A percentile compares a stretch with the other conserved stretches of the same genome.
phyloP scores from a whole-genome alignment of 2,113 vertebrate species.

The Leptodactylus fuscus region DNA sequence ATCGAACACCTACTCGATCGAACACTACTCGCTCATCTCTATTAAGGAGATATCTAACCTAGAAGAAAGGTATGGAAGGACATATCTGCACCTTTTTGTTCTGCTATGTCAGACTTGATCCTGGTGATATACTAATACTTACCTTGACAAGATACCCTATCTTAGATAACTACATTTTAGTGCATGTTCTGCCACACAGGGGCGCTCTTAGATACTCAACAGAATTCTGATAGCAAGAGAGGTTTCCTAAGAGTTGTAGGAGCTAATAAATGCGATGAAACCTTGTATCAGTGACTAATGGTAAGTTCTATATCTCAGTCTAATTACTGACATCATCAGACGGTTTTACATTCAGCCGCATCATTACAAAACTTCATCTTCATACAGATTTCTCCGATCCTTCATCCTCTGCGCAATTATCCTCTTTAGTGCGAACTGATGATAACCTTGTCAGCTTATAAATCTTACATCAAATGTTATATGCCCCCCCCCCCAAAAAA shows the following conservation, averaged over 20 bases:
- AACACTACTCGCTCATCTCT: too few species aligned
- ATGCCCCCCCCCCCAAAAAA: too few species aligned
- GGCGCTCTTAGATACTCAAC: not conserved
- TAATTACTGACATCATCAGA: not conserved
- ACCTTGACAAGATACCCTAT: too few species aligned
- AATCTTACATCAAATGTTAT: constrained; percentile 48
- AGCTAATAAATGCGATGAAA: not conserved
- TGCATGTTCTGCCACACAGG: too few species aligned
- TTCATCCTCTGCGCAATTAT: constrained; percentile 41
- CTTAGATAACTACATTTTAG: too few species aligned
- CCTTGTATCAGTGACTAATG: not conserved
- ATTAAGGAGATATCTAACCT: too few species aligned
- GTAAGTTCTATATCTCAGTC: not conserved
- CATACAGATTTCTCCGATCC: constrained; percentile 11
- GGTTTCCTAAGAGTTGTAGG: too few species aligned
- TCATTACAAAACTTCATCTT: not conserved
- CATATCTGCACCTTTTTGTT: too few species aligned
- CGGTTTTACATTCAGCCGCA: not conserved
- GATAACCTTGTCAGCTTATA: constrained; percentile 52
- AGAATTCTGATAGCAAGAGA: not conserved
- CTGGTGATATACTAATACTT: too few species aligned
- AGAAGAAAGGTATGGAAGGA: too few species aligned
- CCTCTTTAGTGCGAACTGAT: constrained; percentile 47
- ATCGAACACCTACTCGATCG: too few species aligned
- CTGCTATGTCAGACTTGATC: too few species aligned